phyloP scores from a whole-genome alignment of 2,113 vertebrate species.

The Rattus norvegicus region DNA sequence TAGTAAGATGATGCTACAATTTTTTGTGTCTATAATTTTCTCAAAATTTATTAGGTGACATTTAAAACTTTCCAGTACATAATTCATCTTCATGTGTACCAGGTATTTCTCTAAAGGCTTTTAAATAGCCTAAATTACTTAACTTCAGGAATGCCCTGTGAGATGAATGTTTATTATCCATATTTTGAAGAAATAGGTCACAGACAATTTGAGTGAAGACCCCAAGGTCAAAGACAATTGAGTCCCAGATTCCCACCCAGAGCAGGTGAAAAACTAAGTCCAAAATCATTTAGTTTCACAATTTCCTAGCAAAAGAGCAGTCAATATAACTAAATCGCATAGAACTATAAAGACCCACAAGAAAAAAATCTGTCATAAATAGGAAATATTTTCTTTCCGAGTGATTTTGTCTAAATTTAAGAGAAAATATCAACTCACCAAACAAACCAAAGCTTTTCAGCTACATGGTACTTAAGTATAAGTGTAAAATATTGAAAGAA shows the following conservation, averaged over 20 bases:
- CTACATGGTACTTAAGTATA: background rate
- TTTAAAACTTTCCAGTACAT: background rate
- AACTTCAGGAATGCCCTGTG: background rate
- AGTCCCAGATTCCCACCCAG: background rate
- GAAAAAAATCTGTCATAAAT: background rate
- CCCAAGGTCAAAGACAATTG: background rate
- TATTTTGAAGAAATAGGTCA: conserved; percentile 27
- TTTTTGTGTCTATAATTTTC: background rate
- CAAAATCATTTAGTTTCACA: background rate
- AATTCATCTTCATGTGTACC: background rate
- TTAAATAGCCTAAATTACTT: conserved; percentile 14
- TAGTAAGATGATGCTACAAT: background rate
- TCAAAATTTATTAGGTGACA: conserved; percentile 22
- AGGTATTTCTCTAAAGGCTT: background rate
- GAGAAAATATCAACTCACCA: background rate
- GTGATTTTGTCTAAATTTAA: background rate
- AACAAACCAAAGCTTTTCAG: background rate
- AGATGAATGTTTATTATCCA: background rate
- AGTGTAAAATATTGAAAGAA: background rate
- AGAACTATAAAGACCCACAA: background rate
- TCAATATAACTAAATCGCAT: background rate
- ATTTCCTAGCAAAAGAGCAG: background rate
- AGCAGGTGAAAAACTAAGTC: background rate
- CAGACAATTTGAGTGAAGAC: background rate
- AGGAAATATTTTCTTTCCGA: background rate